phyloP scores from a whole-genome alignment of 2,113 vertebrate genomes.

The Menidia beryllina region DNA sequence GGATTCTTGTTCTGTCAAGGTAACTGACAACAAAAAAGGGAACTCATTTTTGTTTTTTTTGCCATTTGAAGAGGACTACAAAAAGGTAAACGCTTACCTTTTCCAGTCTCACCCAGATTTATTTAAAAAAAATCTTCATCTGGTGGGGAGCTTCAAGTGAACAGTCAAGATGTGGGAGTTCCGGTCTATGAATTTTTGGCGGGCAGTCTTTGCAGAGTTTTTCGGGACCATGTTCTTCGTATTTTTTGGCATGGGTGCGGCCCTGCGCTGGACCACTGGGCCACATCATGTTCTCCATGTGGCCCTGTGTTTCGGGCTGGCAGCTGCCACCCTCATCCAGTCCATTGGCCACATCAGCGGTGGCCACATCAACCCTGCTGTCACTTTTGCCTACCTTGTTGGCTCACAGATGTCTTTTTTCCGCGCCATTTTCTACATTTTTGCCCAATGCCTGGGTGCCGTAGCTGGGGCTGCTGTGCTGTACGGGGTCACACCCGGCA shows the following conservation, averaged over 20 bases:
- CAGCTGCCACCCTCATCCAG: slow-evolving; percentile 91
- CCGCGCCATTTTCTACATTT: slow-evolving; percentile 90
- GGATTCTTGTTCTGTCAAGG: slow-evolving; percentile 53
- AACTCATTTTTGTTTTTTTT: slow-evolving; percentile 44
- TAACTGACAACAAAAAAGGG: slow-evolving; percentile 60
- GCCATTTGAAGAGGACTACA: slow-evolving; percentile 40
- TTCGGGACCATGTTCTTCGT: slow-evolving; percentile 95
- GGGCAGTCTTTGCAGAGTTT: slow-evolving; percentile 93
- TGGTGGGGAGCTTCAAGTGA: slow-evolving; percentile 35
- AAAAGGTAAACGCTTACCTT: slow-evolving; percentile 53
- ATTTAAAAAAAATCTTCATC: slow-evolving; percentile 36
- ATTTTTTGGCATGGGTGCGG: slow-evolving; percentile 91
- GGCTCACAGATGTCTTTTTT: slow-evolving; percentile 92
- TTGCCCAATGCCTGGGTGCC: slow-evolving; percentile 90
- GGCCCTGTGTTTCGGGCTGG: slow-evolving; percentile 91
- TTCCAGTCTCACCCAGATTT: slow-evolving; percentile 28
- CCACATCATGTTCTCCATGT: slow-evolving; percentile 88
- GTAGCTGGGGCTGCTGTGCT: slow-evolving; percentile 90
- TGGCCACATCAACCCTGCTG: slow-evolving; percentile 92
- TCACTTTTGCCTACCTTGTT: slow-evolving; percentile 92
- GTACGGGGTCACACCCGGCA: slow-evolving; percentile 89
- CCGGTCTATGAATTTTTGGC: slow-evolving; percentile 93
- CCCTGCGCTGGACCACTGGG: slow-evolving; percentile 89
- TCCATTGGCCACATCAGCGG: slow-evolving; percentile 92
- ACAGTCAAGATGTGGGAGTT: slow-evolving; percentile 92